phyloP scores from a whole-genome alignment of 2,797 vertebrate genomes.

The Novumbra hubbsi region DNA sequence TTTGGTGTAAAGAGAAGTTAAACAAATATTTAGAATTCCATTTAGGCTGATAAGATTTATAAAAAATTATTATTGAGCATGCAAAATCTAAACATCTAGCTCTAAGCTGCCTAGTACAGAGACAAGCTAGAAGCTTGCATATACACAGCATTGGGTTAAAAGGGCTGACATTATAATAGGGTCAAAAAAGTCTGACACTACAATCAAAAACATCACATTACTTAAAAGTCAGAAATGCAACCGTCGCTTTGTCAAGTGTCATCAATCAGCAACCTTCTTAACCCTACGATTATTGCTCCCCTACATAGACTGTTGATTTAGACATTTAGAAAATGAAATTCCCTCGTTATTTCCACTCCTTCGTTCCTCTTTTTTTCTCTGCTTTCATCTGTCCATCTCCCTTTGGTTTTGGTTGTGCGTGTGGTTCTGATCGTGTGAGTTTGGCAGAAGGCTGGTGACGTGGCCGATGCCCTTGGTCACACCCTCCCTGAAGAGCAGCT shows the following conservation, averaged over 20 bases:
- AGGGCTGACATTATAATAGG: neutral
- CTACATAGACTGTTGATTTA: neutral
- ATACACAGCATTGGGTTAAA: neutral
- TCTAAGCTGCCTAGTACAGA: slow-evolving; percentile 16
- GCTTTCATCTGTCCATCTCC: neutral
- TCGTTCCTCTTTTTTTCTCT: neutral
- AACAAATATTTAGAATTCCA: slow-evolving; percentile 13
- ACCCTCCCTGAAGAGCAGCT: slow-evolving; percentile 95
- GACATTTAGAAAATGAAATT: neutral
- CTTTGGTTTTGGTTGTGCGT: slow-evolving; percentile 22
- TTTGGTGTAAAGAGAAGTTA: neutral
- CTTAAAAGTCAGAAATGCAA: neutral
- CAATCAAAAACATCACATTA: neutral
- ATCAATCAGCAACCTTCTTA: neutral
- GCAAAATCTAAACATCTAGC: slow-evolving; percentile 34
- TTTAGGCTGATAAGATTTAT: neutral
- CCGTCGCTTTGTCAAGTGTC: neutral
- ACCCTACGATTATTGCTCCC: neutral
- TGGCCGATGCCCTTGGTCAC: slow-evolving; percentile 98
- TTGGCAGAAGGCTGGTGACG: slow-evolving; percentile 86
- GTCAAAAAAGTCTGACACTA: neutral
- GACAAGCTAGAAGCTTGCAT: neutral
- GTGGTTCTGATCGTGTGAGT: slow-evolving; percentile 63
- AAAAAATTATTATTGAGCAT: slow-evolving; percentile 33
- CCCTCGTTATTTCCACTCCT: neutral